These are phyloP conservation scores for Cochlearius cochlearius DNA, from an alignment of 2,113 vertebrate genomes.

Conservation along the genomic window DNA sequence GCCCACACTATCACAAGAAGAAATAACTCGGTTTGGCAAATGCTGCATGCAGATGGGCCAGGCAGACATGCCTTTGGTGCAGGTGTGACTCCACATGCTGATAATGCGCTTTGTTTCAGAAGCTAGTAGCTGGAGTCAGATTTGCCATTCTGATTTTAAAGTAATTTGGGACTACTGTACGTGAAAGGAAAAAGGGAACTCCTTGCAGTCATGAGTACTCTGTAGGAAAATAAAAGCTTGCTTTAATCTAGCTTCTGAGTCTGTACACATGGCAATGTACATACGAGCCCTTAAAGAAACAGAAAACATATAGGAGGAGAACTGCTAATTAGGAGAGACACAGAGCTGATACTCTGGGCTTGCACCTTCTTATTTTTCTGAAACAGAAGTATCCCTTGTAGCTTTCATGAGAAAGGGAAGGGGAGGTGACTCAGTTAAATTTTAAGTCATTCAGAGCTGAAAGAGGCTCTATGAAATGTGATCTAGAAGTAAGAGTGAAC, in stretches of 20 bases:
- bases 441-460: background rate
- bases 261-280: background rate
- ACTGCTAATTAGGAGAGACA: background rate
- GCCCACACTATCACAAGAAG: background rate
- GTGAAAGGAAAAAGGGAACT: background rate
- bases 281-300: background rate
- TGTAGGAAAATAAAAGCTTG: background rate
- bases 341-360: background rate
- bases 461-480: background rate
- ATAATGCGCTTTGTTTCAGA: background rate
- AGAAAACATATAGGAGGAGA: background rate
- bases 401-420: background rate
- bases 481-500: background rate
- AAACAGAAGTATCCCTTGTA: background rate
- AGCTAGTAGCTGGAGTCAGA: background rate
- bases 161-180: background rate
- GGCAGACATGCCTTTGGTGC: constrained; percentile 31
- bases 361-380: background rate
- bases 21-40: constrained; percentile 35
- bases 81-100: constrained; percentile 28
- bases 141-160: constrained; percentile 35
- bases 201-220: background rate
- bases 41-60: background rate
- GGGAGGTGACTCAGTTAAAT: background rate
- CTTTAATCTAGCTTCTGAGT: background rate